These are phyloP conservation scores for Paramuricea clavata DNA, from an alignment of 92 coral and sea anemone species.

Conservation along the genomic window DNA sequence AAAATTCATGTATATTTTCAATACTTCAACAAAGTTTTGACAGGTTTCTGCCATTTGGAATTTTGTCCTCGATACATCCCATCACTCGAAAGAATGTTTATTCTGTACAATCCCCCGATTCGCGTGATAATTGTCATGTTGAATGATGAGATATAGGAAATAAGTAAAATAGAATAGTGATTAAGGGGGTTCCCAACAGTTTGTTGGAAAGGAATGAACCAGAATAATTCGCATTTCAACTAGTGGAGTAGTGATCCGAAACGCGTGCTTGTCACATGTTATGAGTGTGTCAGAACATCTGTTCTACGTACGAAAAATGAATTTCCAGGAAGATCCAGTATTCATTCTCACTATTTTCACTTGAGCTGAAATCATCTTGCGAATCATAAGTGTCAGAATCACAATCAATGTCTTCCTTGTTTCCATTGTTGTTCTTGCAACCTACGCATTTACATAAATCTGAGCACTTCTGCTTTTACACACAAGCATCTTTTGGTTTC, in stretches of 20 bases:
- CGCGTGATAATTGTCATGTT: neutral
- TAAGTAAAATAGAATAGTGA: neutral
- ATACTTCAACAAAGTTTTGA: neutral
- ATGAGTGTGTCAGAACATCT: too few species aligned
- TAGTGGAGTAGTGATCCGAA: too few species aligned
- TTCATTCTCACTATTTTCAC: neutral
- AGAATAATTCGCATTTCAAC: too few species aligned
- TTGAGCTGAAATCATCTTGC: neutral
- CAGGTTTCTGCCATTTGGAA: neutral
- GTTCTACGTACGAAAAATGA: too few species aligned
- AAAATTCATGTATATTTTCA: neutral
- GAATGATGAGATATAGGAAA: neutral
- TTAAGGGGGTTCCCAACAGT: neutral
- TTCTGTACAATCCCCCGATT: neutral
- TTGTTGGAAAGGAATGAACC: too few species aligned
- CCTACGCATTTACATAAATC: slow-evolving; percentile 24
- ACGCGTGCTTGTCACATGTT: too few species aligned
- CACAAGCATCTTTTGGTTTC: too few species aligned
- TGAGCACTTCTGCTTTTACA: slow-evolving; percentile 32
- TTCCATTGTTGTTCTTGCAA: slow-evolving; percentile 7
- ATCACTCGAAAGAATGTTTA: neutral
- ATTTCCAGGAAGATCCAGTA: too few species aligned
- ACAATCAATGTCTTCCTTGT: neutral
- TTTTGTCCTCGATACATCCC: neutral
- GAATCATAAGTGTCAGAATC: neutral